These are phyloP conservation scores for Manis pentadactyla DNA, from an alignment of 2,797 vertebrate species.

Conservation along the genomic window DNA sequence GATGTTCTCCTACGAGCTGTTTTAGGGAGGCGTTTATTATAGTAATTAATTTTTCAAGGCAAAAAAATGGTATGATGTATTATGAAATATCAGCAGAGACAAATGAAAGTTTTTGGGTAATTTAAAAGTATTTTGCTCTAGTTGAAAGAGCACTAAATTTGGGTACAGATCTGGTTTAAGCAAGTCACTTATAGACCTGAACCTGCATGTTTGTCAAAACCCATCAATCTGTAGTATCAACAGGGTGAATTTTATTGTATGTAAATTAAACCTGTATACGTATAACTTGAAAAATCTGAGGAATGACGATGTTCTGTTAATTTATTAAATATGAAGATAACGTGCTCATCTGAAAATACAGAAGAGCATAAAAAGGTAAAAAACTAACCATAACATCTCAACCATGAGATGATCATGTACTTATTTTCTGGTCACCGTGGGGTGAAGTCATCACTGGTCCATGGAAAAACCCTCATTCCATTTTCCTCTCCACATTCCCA, in stretches of 20 bases:
- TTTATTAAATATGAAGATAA: neutral
- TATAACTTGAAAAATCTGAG: neutral
- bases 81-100: conserved; percentile 23
- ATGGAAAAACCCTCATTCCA: neutral
- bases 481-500: neutral
- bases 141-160: neutral
- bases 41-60: conserved; percentile 67
- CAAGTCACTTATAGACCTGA: conserved; percentile 11
- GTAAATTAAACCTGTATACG: neutral
- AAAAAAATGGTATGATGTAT: neutral
- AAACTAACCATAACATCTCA: neutral
- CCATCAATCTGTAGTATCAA: neutral
- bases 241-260: neutral
- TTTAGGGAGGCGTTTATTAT: conserved; percentile 48
- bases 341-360: neutral
- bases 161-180: neutral
- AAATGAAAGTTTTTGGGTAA: neutral
- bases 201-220: neutral
- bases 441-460: neutral
- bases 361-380: neutral
- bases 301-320: neutral
- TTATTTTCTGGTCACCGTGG: neutral
- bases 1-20: neutral
- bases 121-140: neutral
- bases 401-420: neutral